Evolutionary conservation across 2,113 vertebrate species (phyloP).

Genomic region (Otolemur garnettii): DNA sequence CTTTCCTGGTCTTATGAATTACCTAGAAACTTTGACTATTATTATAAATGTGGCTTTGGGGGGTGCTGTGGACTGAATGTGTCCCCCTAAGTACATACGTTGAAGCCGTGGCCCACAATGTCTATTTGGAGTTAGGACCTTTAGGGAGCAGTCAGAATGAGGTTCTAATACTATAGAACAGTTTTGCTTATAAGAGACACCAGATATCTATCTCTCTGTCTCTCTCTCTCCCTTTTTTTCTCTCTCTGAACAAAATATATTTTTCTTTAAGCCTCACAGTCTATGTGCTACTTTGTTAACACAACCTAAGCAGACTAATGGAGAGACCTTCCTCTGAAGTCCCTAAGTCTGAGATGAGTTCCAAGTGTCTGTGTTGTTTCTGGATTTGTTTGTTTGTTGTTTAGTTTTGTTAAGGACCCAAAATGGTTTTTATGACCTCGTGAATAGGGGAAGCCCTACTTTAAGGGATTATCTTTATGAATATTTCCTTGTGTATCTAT

Average conservation of each 20-base stretch:
- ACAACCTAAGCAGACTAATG: not conserved
- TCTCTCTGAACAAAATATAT: not conserved
- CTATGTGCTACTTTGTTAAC: not conserved
- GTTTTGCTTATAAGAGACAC: not conserved
- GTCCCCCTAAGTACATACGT: not conserved
- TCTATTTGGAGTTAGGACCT: not conserved
- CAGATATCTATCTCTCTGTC: not conserved
- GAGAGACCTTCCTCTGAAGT: not conserved
- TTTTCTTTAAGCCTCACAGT: not conserved
- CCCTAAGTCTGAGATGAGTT: not conserved
- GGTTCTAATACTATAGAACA: not conserved
- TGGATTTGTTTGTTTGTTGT: not conserved
- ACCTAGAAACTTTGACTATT: not conserved
- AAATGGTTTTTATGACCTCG: not conserved
- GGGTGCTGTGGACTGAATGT: not conserved
- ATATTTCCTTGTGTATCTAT: not conserved
- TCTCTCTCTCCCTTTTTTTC: not conserved
- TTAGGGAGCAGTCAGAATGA: not conserved
- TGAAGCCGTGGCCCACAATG: not conserved
- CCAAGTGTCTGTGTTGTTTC: not conserved
- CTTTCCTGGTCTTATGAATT: not conserved
- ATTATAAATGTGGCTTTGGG: not conserved
- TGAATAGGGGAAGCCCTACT: not conserved
- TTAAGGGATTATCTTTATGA: not conserved
- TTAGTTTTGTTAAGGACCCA: not conserved